These are phyloP conservation scores for Creontiades dilutus DNA, from an alignment of 2,888 invertebrate species.

Conservation along the genomic window DNA sequence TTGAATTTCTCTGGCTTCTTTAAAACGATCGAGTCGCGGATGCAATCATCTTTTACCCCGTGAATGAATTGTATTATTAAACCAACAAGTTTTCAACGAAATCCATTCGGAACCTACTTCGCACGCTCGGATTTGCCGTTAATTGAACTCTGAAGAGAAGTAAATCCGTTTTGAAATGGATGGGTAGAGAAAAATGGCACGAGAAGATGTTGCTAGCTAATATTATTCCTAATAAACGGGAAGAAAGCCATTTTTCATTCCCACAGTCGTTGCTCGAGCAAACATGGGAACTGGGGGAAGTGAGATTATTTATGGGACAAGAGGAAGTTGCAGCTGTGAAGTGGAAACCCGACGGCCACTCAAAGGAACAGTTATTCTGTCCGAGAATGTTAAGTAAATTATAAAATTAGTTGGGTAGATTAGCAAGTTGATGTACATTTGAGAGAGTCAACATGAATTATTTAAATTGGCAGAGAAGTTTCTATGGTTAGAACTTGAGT, in stretches of 20 bases:
- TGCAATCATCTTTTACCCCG: too few relatives aligned
- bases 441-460: too few relatives aligned
- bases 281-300: slow-evolving; percentile 7
- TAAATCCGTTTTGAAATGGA: background rate
- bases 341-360: background rate
- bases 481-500: too few relatives aligned
- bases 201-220: background rate
- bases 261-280: background rate
- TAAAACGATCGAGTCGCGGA: too few relatives aligned
- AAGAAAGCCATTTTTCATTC: background rate
- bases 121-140: background rate
- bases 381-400: too few relatives aligned
- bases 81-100: background rate
- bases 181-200: background rate
- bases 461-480: too few relatives aligned
- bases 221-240: background rate
- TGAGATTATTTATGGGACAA: background rate
- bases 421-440: too few relatives aligned
- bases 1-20: too few relatives aligned
- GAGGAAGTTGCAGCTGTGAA: slow-evolving; percentile 8
- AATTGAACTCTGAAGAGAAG: background rate
- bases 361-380: background rate
- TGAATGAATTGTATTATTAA: too few relatives aligned
- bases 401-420: too few relatives aligned
- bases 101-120: background rate